Percentiles rank a stretch among this genome's conserved stretches.
Conservation (phyloP, 2,113 vertebrate species). For the Atherinomorus stipes region DNA sequence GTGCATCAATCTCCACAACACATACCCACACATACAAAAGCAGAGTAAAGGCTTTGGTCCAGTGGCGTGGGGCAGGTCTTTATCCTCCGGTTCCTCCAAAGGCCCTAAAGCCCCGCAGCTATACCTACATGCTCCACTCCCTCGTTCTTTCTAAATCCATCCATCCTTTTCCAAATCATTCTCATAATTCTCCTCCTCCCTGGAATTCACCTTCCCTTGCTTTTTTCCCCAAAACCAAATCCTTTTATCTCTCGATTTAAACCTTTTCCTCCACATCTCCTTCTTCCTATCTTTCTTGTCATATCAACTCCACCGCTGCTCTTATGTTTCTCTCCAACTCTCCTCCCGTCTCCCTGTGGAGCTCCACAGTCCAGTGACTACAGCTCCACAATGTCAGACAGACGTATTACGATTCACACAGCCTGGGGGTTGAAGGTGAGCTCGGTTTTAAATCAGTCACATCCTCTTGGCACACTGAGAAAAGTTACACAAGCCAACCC, state of each 20-base stretch:
- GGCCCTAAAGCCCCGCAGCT: constrained; percentile 52
- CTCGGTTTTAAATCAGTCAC: constrained; percentile 56
- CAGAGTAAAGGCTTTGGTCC: constrained; percentile 46
- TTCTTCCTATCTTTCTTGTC: constrained; percentile 17
- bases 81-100: constrained; percentile 43
- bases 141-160: constrained; percentile 8
- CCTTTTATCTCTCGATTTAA: constrained; percentile 32
- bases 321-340: constrained; percentile 20
- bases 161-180: constrained; percentile 25
- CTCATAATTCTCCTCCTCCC: constrained; percentile 8
- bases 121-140: constrained; percentile 19
- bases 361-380: constrained; percentile 55
- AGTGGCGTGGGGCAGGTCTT: constrained; percentile 60
- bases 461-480: constrained; percentile 28
- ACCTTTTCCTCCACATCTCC: constrained; percentile 11
- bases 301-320: constrained; percentile 16
- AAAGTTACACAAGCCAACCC: constrained; percentile 33
- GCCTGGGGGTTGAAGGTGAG: constrained; percentile 29
- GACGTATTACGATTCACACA: constrained; percentile 78
- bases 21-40: constrained; percentile 23
- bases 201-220: constrained; percentile 26
- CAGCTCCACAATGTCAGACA: constrained; percentile 70
- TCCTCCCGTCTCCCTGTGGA: constrained; percentile 30
- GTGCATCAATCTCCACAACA: constrained; percentile 13
- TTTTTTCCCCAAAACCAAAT: constrained; percentile 10